Evolutionary conservation across 2,113 vertebrate species (phyloP).

Genomic region (Pungitius pungitius): DNA sequence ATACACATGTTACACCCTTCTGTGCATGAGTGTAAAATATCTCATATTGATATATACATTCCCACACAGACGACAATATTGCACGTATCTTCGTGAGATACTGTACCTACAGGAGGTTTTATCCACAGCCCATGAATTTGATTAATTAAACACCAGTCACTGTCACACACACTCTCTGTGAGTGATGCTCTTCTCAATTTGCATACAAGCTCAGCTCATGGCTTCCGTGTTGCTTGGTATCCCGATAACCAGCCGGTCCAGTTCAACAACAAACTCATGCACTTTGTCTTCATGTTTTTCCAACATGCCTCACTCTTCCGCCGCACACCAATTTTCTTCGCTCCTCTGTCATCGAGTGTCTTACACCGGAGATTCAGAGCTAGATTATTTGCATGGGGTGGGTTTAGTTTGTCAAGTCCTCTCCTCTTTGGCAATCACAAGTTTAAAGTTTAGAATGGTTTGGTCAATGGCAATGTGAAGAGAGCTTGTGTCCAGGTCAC

Average conservation of each 20-base stretch:
- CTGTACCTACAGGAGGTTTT: neutral
- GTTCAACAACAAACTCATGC: constrained; percentile 28
- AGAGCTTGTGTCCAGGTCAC: neutral
- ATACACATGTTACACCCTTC: no score
- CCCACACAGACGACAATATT: neutral
- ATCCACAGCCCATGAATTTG: constrained; percentile 11
- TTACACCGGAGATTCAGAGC: constrained; percentile 1
- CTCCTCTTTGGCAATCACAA: neutral
- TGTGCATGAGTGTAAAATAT: no score
- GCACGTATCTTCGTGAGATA: neutral
- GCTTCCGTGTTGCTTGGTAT: constrained; percentile 39
- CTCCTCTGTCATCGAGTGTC: constrained; percentile 19
- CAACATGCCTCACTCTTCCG: neutral
- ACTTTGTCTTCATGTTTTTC: neutral
- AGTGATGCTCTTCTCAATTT: constrained; percentile 26
- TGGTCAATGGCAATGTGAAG: neutral
- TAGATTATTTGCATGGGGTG: neutral
- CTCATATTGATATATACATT: no score
- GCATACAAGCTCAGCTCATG: constrained; percentile 15
- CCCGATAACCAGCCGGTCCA: constrained; percentile 42
- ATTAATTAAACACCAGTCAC: constrained; percentile 20
- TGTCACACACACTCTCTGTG: neutral
- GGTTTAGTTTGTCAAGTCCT: neutral
- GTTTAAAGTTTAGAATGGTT: neutral
- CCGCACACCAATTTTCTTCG: neutral